Percentiles rank a stretch among this genome's conserved stretches.
phyloP scores from a whole-genome alignment of 1,140 invertebrate genomes.

The Zelostemma sp. region DNA sequence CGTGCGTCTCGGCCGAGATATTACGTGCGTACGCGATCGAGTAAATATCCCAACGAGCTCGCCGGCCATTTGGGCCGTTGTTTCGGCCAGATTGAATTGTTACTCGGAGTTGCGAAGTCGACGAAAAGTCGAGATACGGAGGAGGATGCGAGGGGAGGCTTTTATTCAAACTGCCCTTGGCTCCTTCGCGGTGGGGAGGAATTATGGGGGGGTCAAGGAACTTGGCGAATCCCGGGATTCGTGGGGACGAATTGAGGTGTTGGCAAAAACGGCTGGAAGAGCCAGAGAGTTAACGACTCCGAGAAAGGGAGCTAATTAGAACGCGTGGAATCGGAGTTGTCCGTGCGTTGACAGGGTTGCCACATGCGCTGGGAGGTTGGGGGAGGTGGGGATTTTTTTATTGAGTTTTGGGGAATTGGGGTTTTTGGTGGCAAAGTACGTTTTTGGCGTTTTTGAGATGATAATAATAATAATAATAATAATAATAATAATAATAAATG shows the following conservation, averaged over 20 bases:
- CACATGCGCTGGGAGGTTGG: too few species aligned
- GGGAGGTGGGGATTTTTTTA: too few species aligned
- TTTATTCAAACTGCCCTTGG: constrained; percentile 54
- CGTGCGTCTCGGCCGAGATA: constrained; percentile 6
- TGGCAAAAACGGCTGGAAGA: constrained; percentile 33
- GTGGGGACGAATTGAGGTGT: constrained; percentile 58
- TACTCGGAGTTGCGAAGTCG: constrained; percentile 43
- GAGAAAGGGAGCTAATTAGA: constrained; percentile 30
- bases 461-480: too few species aligned
- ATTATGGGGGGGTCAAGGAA: constrained; percentile 35
- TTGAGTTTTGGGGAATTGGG: too few species aligned
- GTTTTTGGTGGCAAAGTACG: too few species aligned
- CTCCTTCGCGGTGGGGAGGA: constrained; percentile 20
- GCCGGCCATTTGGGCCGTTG: constrained; percentile 41
- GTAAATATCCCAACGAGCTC: constrained; percentile 37
- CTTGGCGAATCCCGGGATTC: constrained; percentile 44
- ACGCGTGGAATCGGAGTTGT: constrained; percentile 36
- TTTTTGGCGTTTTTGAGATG: too few species aligned
- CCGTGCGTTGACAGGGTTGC: too few species aligned
- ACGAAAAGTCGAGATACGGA: constrained; percentile 13
- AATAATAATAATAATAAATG: too few species aligned
- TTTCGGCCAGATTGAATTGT: constrained; percentile 56
- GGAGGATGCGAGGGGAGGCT: constrained; percentile 6
- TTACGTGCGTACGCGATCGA: constrained; percentile 15
- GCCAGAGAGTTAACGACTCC: constrained; percentile 43